These are phyloP conservation scores for Balaeniceps rex DNA, from an alignment of 2,113 vertebrate genomes.

Conservation along the genomic window DNA sequence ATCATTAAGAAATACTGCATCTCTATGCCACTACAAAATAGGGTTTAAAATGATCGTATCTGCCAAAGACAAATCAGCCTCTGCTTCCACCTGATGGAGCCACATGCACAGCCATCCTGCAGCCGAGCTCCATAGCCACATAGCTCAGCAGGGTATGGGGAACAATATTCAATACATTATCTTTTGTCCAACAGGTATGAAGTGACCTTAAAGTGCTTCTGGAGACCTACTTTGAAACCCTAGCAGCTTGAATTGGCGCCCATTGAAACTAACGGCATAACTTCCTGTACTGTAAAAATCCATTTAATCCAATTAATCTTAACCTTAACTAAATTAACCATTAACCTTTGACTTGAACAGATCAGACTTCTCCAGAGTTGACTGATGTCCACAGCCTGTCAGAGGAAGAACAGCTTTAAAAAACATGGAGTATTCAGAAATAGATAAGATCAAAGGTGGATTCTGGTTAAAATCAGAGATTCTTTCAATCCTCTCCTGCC, in stretches of 20 bases:
- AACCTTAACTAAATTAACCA: neutral
- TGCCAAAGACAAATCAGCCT: neutral
- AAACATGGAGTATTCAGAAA: neutral
- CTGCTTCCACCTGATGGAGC: neutral
- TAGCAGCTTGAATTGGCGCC: neutral
- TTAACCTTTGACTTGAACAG: neutral
- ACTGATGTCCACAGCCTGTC: neutral
- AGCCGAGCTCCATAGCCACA: neutral
- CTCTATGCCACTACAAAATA: neutral
- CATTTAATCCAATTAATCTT: neutral
- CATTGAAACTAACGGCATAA: neutral
- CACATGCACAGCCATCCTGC: neutral
- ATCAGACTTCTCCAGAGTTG: neutral
- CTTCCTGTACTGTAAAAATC: neutral
- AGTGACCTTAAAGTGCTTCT: neutral
- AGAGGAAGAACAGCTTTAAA: neutral
- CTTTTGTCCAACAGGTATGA: neutral
- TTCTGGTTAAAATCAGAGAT: neutral
- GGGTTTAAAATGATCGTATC: neutral
- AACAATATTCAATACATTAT: neutral
- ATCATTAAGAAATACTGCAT: neutral
- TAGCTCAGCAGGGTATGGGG: neutral
- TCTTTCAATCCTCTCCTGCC: neutral
- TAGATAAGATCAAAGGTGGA: neutral
- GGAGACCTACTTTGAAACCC: neutral